A percentile compares a stretch with the other conserved stretches of the same genome.
Evolutionary conservation across 1,140 invertebrate genomes (phyloP).

Genomic region (Theocolax elegans): DNA sequence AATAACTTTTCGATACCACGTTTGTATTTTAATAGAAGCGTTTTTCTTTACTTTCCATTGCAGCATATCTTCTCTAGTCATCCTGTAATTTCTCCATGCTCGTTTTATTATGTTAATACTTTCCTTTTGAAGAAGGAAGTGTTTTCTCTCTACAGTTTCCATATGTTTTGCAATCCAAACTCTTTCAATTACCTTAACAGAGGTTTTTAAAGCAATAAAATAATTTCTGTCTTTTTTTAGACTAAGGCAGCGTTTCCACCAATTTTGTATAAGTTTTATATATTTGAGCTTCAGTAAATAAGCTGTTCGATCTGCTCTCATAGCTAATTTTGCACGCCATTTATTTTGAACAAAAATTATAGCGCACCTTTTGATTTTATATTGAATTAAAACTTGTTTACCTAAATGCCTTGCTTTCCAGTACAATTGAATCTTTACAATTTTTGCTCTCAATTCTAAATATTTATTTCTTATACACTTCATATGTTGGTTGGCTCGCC

Average conservation of each 20-base stretch:
- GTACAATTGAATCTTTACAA: slow-evolving; percentile 61
- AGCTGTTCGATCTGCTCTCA: slow-evolving; percentile 55
- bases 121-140: slow-evolving; percentile 37
- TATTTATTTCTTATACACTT: slow-evolving; percentile 54
- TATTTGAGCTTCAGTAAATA: slow-evolving; percentile 60
- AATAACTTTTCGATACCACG: slow-evolving; percentile 43
- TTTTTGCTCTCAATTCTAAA: slow-evolving; percentile 46
- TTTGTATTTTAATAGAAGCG: slow-evolving; percentile 49
- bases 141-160: slow-evolving; percentile 39
- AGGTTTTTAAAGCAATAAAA: slow-evolving; percentile 59
- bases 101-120: slow-evolving; percentile 49
- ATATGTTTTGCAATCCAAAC: slow-evolving; percentile 45
- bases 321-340: slow-evolving; percentile 60
- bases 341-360: slow-evolving; percentile 62
- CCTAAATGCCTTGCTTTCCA: slow-evolving; percentile 64
- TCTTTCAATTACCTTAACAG: slow-evolving; percentile 50
- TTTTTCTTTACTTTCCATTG: slow-evolving; percentile 39
- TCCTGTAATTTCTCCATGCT: slow-evolving; percentile 46
- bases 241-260: slow-evolving; percentile 58
- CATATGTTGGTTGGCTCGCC: slow-evolving; percentile 61
- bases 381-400: slow-evolving; percentile 54
- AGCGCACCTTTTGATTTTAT: slow-evolving; percentile 49
- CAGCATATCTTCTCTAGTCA: slow-evolving; percentile 38
- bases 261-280: slow-evolving; percentile 64
- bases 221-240: slow-evolving; percentile 57